Percentiles rank a stretch among this genome's conserved stretches.
Evolutionary conservation across 2,113 vertebrate genomes (phyloP).

Genomic region (Oncorhynchus masou): DNA sequence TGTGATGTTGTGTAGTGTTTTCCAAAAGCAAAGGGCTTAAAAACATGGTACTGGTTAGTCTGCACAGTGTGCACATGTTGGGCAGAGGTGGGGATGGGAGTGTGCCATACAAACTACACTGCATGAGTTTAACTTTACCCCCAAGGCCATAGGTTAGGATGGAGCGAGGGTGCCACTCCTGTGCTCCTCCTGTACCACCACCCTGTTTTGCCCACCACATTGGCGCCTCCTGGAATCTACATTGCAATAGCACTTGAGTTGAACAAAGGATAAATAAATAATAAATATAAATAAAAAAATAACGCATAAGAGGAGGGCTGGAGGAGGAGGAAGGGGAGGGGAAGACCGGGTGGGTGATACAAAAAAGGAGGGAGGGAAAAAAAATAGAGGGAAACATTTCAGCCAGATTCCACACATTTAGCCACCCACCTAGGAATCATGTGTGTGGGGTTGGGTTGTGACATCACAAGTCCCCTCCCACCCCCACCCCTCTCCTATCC

Average conservation of each 20-base stretch:
- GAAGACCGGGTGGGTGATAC: neutral
- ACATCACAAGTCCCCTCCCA: constrained; percentile 87
- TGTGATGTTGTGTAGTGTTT: neutral
- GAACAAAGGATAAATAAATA: neutral
- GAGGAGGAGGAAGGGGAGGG: neutral
- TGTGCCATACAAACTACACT: neutral
- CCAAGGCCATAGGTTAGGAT: constrained; percentile 8
- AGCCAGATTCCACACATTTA: neutral
- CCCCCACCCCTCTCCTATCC: constrained; percentile 77
- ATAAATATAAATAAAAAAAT: neutral
- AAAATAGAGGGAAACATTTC: neutral
- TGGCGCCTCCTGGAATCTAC: neutral
- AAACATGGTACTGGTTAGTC: constrained; percentile 31
- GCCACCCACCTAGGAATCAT: neutral
- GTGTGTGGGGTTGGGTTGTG: constrained; percentile 51
- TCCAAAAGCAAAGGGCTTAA: neutral
- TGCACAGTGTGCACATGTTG: constrained; percentile 38
- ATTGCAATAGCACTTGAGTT: neutral
- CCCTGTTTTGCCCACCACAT: neutral
- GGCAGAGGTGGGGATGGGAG: neutral
- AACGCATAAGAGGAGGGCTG: neutral
- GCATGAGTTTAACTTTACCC: too few relatives aligned
- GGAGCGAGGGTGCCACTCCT: neutral
- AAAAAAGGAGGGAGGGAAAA: neutral
- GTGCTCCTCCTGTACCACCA: neutral